Conservation (phyloP, 2,888 invertebrate species). For the Theretra japonica region DNA sequence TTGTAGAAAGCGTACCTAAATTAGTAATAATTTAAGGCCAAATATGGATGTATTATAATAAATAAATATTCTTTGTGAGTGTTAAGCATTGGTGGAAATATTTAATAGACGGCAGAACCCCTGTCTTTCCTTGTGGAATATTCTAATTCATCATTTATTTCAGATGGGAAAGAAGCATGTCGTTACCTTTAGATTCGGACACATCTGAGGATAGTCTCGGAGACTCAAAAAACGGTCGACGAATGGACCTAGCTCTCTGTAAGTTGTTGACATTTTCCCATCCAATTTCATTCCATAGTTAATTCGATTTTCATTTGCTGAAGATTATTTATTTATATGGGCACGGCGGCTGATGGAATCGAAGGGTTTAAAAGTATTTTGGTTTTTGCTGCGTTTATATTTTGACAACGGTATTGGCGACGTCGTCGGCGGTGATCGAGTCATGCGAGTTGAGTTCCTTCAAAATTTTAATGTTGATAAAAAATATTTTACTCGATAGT, state of each 20-base stretch:
- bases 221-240: constrained; percentile 83
- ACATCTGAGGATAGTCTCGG: constrained; percentile 77
- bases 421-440: constrained; percentile 36
- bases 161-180: constrained; percentile 90
- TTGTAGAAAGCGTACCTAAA: too few relatives aligned
- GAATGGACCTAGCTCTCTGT: constrained; percentile 95
- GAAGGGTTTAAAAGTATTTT: constrained; percentile 46
- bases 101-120: too few relatives aligned
- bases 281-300: constrained; percentile 61
- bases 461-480: constrained; percentile 15
- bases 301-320: constrained; percentile 80
- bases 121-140: constrained; percentile 10
- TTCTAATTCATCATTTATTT: constrained; percentile 42
- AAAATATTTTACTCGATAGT: background rate
- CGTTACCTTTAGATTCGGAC: constrained; percentile 85
- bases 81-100: too few relatives aligned
- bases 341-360: constrained; percentile 73
- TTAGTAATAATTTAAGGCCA: too few relatives aligned
- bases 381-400: constrained; percentile 56
- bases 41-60: too few relatives aligned
- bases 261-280: constrained; percentile 78
- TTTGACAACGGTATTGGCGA: constrained; percentile 48
- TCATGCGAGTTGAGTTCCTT: constrained; percentile 63
- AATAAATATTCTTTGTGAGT: too few relatives aligned
- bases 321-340: constrained; percentile 79